A percentile compares a stretch with the other conserved stretches of the same genome.
Evolutionary conservation across 1,140 invertebrate genomes (phyloP).

Genomic region (Zaprionus inermis): DNA sequence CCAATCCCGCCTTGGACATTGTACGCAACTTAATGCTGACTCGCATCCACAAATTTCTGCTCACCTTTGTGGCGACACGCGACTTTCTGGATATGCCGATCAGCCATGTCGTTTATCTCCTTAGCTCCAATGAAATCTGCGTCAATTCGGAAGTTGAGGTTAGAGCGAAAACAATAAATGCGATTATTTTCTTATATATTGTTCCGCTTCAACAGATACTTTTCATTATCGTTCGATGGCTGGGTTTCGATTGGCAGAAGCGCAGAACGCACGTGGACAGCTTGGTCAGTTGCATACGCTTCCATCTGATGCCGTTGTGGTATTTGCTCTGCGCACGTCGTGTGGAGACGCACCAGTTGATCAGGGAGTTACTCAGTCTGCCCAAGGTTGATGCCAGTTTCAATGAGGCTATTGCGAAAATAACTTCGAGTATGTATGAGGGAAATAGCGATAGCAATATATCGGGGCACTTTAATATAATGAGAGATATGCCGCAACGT

Average conservation of each 20-base stretch:
- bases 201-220: conserved; percentile 32
- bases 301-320: conserved; percentile 58
- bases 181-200: not conserved
- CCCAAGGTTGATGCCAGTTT: conserved; percentile 22
- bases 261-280: conserved; percentile 6
- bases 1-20: conserved; percentile 71
- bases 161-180: not conserved
- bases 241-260: conserved; percentile 51
- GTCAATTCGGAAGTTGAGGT: conserved; percentile 87
- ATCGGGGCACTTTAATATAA: not conserved
- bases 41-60: conserved; percentile 89
- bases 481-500: conserved; percentile 14
- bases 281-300: conserved; percentile 49
- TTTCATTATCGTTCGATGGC: conserved; percentile 53
- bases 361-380: conserved; percentile 27
- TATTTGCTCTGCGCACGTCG: conserved; percentile 56
- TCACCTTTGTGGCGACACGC: conserved; percentile 89
- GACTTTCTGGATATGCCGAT: conserved; percentile 88
- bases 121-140: conserved; percentile 89
- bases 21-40: conserved; percentile 88
- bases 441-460: not conserved
- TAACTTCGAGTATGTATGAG: conserved; percentile 51
- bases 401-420: conserved; percentile 44
- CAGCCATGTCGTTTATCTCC: conserved; percentile 87
- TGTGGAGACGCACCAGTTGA: conserved; percentile 32